Evolutionary conservation across 2,888 invertebrate genomes (phyloP).

Genomic region (Machimus atricapillus): DNA sequence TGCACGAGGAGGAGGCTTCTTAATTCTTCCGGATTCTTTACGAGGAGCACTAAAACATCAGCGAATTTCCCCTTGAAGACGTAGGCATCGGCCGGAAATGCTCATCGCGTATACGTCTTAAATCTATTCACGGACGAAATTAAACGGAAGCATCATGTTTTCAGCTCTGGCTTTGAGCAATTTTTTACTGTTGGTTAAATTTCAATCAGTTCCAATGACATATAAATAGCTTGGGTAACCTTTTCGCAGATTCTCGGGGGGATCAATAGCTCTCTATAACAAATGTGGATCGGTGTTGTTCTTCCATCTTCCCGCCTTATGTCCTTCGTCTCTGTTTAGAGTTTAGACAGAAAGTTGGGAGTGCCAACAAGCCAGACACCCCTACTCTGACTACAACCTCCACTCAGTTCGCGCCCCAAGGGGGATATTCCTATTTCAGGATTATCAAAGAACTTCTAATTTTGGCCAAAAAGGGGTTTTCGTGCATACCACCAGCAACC

Average conservation of each 20-base stretch:
- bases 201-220: conserved; percentile 37
- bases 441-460: conserved; percentile 38
- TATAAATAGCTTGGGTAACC: conserved; percentile 32
- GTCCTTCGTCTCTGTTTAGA: neutral
- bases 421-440: conserved; percentile 31
- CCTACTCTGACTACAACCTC: neutral
- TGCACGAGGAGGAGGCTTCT: neutral
- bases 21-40: neutral
- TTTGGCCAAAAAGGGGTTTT: conserved; percentile 30
- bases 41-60: neutral
- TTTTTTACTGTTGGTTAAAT: conserved; percentile 37
- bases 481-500: neutral
- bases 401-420: neutral
- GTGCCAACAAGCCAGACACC: neutral
- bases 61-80: neutral
- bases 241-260: conserved; percentile 22
- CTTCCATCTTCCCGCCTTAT: neutral
- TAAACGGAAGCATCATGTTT: conserved; percentile 30
- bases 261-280: conserved; percentile 30
- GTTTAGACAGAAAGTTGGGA: neutral
- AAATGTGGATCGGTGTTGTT: neutral
- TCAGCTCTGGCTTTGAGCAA: conserved; percentile 28
- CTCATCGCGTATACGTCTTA: neutral
- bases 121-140: conserved; percentile 38
- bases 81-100: neutral